Percentiles rank a stretch among this genome's conserved stretches.
Evolutionary conservation across 2,797 vertebrate genomes (phyloP).

Genomic region (Microhierax caerulescens): DNA sequence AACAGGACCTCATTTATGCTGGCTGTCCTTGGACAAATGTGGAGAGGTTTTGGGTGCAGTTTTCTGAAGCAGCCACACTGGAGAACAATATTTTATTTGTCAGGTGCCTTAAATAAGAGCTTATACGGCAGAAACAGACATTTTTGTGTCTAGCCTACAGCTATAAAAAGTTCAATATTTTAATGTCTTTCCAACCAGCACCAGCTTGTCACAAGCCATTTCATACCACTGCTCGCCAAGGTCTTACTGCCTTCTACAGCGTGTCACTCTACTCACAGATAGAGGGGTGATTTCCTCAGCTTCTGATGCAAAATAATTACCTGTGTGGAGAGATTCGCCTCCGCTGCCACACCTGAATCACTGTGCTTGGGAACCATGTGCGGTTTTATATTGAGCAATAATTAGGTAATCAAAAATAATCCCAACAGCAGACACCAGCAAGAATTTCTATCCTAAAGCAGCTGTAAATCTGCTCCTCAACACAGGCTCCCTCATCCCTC

Average conservation of each 20-base stretch:
- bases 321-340: not conserved
- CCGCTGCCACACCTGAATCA: not conserved
- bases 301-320: not conserved
- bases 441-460: not conserved
- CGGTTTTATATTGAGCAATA: not conserved
- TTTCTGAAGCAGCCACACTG: not conserved
- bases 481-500: too few relatives aligned
- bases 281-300: too few relatives aligned
- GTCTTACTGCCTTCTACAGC: too few relatives aligned
- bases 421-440: not conserved
- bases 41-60: rapidly evolving
- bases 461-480: rapidly evolving
- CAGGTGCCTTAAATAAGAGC: too few relatives aligned
- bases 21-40: too few relatives aligned
- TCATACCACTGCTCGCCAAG: too few relatives aligned
- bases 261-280: not conserved
- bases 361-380: too few relatives aligned
- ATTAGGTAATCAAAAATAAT: not conserved
- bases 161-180: not conserved
- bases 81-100: not conserved
- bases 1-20: not conserved
- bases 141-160: not conserved
- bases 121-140: not conserved
- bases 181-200: not conserved
- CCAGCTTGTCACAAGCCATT: not conserved